Conservation (phyloP, 2,113 vertebrate species). For the Campylorhamphus procurvoides region DNA sequence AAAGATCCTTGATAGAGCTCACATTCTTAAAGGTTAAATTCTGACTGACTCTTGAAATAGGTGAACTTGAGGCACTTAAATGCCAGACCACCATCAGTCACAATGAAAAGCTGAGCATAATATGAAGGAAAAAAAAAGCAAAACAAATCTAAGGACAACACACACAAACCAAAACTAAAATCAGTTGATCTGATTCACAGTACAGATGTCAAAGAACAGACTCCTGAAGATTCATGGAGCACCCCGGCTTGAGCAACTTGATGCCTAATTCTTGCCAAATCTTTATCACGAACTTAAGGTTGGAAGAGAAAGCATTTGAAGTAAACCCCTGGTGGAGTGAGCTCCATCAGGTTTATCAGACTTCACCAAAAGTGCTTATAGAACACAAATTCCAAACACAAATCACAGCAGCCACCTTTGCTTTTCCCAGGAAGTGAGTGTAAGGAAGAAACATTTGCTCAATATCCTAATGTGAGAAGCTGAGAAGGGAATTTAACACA, state of each 20-base stretch:
- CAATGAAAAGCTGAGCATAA: not conserved
- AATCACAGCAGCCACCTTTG: not conserved
- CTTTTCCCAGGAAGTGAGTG: not conserved
- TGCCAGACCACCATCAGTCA: not conserved
- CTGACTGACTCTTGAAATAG: not conserved
- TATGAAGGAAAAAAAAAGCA: not conserved
- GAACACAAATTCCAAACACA: not conserved
- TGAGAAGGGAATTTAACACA: not conserved
- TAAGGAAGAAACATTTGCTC: not conserved
- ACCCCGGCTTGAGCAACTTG: not conserved
- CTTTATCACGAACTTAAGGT: not conserved
- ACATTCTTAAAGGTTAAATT: not conserved
- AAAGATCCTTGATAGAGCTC: not conserved
- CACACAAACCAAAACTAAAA: not conserved
- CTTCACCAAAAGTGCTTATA: not conserved
- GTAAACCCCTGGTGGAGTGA: not conserved
- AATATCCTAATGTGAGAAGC: not conserved
- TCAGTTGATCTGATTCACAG: not conserved
- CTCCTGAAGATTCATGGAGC: not conserved
- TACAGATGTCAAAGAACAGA: not conserved
- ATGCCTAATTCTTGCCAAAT: not conserved
- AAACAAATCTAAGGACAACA: not conserved
- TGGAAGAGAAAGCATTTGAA: not conserved
- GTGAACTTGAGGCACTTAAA: constrained; percentile 15
- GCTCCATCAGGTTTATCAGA: not conserved